phyloP scores from a whole-genome alignment of 2,888 invertebrate species.

The Mylabris sibirica region DNA sequence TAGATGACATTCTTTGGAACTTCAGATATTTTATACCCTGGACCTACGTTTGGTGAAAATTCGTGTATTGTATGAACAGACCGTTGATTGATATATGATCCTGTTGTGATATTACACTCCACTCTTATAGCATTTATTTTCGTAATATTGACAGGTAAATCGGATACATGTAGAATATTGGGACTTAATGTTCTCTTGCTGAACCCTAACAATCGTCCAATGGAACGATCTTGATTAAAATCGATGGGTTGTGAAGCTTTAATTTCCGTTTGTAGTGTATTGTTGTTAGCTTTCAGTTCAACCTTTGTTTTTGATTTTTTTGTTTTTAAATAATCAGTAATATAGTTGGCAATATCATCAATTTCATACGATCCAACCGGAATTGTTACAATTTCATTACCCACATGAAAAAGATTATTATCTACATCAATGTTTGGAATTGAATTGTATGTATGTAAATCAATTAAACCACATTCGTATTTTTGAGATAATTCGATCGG shows the following conservation, averaged over 20 bases:
- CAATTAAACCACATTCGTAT: constrained; percentile 38
- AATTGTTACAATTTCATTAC: constrained; percentile 16
- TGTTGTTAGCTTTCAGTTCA: constrained; percentile 26
- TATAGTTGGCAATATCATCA: constrained; percentile 22
- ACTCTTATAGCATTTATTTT: constrained; percentile 46
- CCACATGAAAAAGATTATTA: constrained; percentile 15
- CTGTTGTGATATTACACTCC: constrained; percentile 47
- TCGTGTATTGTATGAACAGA: constrained; percentile 51
- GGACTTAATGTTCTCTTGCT: constrained; percentile 21
- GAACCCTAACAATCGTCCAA: constrained; percentile 47
- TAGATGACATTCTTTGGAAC: constrained; percentile 50
- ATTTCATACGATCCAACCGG: constrained; percentile 27
- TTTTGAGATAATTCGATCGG: constrained; percentile 30
- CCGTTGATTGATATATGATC: constrained; percentile 49
- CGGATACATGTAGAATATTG: constrained; percentile 42
- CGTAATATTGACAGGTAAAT: constrained; percentile 49
- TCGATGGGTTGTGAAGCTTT: constrained; percentile 28
- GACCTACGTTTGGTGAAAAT: constrained; percentile 48
- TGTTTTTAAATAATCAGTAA: constrained; percentile 5
- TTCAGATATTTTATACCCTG: constrained; percentile 54
- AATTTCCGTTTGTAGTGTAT: constrained; percentile 30
- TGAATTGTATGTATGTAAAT: constrained; percentile 41
- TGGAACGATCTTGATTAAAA: constrained; percentile 25
- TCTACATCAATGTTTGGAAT: constrained; percentile 32
- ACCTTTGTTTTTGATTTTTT: constrained; percentile 14